phyloP scores from a whole-genome alignment of 1,140 invertebrate genomes.

The Macrotrachela quadricornifera region DNA sequence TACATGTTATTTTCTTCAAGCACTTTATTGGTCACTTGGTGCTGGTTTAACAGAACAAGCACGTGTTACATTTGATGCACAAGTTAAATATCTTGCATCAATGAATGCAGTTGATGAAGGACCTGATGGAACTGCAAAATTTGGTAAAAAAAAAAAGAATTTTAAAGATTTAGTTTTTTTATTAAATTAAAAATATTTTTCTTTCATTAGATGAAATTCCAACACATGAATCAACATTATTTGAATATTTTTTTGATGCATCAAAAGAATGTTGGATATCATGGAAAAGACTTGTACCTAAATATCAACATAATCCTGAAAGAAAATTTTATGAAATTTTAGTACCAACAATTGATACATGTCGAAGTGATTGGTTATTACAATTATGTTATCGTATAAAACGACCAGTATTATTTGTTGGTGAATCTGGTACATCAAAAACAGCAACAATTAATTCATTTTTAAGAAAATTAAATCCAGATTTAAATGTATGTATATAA shows the following conservation, averaged over 20 bases:
- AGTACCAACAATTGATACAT: constrained; percentile 65
- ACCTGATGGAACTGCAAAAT: constrained; percentile 34
- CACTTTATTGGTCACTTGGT: constrained; percentile 60
- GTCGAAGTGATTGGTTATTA: constrained; percentile 52
- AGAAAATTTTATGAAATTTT: constrained; percentile 56
- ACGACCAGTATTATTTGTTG: constrained; percentile 55
- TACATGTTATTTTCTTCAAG: constrained; percentile 49
- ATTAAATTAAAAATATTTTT: constrained; percentile 3
- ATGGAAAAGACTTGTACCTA: constrained; percentile 52
- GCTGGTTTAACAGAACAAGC: constrained; percentile 47
- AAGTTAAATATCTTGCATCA: constrained; percentile 49
- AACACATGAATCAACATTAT: constrained; percentile 41
- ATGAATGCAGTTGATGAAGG: constrained; percentile 36
- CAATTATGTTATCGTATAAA: constrained; percentile 51
- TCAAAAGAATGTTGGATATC: constrained; percentile 51
- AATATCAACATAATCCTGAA: constrained; percentile 46
- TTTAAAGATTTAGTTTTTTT: no score
- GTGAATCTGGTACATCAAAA: constrained; percentile 71
- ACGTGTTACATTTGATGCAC: constrained; percentile 49
- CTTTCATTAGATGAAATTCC: constrained; percentile 42
- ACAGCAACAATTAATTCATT: constrained; percentile 63
- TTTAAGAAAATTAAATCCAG: constrained; percentile 43
- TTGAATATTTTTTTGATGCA: constrained; percentile 55
- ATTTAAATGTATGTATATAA: constrained; percentile 40
- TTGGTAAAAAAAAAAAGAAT: background rate